Evolutionary conservation across 2,888 invertebrate genomes (phyloP), one percentile per base, ranked within the genome.

Genomic region (Scelioninae gen. 2): DNA sequence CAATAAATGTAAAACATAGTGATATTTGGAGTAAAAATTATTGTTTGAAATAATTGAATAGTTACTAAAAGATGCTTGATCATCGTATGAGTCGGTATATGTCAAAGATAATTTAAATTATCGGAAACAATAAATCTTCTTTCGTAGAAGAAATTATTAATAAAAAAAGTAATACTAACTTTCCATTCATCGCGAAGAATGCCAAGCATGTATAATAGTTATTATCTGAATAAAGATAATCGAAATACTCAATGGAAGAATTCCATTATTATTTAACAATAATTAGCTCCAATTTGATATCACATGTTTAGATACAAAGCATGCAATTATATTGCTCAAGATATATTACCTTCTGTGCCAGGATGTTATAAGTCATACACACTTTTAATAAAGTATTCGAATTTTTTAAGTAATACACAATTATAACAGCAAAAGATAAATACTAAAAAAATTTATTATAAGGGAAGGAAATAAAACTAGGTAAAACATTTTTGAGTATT

Each of bases 201-300:
- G 52, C 37, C 52, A 35, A 52, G 35, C 13, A 9, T 52, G 19
- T 37, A 31, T 11, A 35, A 46, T 13, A 22, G 35, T 37, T 35
- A 28, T 52, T 46, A 52, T 52, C 35, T 35, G 10, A n/a, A 22
- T 13, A 19, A 18, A 35, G 52, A 52, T 52, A 52, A 52, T 37
- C 37, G 13, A 52, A 37, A 52, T 37, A 19, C 37, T 52, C 6
- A 52, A 52, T 52, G 52, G 52, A 52, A 52, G 35, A 52, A 52
- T 52, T 37, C 52, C 52, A 52, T 3, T 52, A 52, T 52, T 52
- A 35, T 22, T 13, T 52, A 15, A 37, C 37, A 52, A 37, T 37
- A 50, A 50, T 33, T 50, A n/a, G 6, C 28, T 28, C 4, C 46
- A 11, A 11, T 22, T 25, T 3, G n/a, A 11, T 45, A 45, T 45